Percentiles rank a stretch among this genome's conserved stretches.
Evolutionary conservation across 1,140 invertebrate genomes (phyloP).

Genomic region (Leptonema lineaticorne): DNA sequence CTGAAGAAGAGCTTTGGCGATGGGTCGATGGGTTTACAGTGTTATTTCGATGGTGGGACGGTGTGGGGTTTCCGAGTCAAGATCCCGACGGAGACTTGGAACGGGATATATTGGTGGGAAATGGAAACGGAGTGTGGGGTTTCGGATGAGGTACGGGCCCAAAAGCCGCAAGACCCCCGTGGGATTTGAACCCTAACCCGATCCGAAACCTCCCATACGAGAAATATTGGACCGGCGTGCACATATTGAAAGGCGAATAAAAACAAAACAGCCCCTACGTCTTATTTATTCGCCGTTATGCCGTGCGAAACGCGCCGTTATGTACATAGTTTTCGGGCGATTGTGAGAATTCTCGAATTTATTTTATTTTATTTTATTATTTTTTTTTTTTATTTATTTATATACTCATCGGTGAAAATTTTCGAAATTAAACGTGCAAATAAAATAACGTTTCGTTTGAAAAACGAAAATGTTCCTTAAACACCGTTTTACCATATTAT

Average conservation of each 20-base stretch:
- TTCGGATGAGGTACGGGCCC: neutral
- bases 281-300: neutral
- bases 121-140: neutral
- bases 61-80: neutral
- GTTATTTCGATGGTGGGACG: neutral
- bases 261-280: neutral
- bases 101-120: neutral
- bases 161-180: constrained; percentile 23
- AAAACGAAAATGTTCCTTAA: no score
- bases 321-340: neutral
- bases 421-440: no score
- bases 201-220: constrained; percentile 22
- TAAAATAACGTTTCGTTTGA: no score
- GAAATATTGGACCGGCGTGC: constrained; percentile 26
- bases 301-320: neutral
- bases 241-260: constrained; percentile 29
- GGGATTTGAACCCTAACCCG: constrained; percentile 30
- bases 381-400: no score
- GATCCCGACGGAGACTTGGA: neutral
- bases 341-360: no score
- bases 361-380: no score
- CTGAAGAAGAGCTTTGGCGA: neutral
- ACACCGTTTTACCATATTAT: no score
- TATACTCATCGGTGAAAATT: no score
- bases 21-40: neutral